phyloP scores from a whole-genome alignment of 2,113 vertebrate genomes.

The Osmerus mordax region DNA sequence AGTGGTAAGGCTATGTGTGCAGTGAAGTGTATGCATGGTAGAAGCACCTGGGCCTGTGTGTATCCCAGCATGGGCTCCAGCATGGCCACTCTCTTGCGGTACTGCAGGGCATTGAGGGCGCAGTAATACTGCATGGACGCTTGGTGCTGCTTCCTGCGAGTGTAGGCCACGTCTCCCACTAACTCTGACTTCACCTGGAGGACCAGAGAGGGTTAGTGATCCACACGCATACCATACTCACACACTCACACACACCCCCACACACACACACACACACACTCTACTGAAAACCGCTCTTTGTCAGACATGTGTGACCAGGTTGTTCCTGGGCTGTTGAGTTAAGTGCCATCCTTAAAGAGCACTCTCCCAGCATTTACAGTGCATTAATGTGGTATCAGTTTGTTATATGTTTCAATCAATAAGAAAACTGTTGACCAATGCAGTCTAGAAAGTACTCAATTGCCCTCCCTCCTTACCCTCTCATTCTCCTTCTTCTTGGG shows the following conservation, averaged over 20 bases:
- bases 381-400: background rate
- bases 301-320: too few relatives aligned
- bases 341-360: background rate
- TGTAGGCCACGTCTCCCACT: conserved; percentile 86
- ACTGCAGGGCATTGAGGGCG: conserved; percentile 92
- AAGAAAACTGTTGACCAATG: background rate
- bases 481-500: conserved; percentile 96
- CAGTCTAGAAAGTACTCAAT: background rate
- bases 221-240: conserved; percentile 6
- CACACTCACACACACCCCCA: background rate
- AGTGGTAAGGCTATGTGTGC: too few relatives aligned
- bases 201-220: conserved; percentile 22
- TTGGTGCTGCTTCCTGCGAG: conserved; percentile 91
- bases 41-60: conserved; percentile 83
- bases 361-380: background rate
- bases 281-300: background rate
- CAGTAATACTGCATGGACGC: conserved; percentile 95
- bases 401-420: conserved; percentile 5
- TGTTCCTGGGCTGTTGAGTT: too few relatives aligned
- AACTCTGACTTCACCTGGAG: conserved; percentile 84
- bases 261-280: background rate
- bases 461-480: conserved; percentile 72
- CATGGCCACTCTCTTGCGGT: conserved; percentile 91
- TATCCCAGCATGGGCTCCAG: conserved; percentile 94
- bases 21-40: background rate